Conservation (phyloP, 2,888 invertebrate species). For the Elmis aenea region DNA sequence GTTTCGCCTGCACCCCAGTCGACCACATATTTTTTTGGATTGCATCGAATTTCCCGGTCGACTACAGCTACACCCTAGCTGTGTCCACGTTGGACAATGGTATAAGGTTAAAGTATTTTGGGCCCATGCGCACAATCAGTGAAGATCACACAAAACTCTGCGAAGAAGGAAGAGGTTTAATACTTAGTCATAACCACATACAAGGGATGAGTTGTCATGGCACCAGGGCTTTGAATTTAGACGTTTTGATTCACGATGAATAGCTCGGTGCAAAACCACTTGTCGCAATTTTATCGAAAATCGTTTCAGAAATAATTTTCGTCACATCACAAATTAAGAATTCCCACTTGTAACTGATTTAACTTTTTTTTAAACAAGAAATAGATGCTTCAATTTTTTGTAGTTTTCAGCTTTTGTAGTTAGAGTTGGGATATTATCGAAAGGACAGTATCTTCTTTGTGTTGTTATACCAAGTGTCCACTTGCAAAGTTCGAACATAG, state of each 20-base stretch:
- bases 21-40: slow-evolving; percentile 41
- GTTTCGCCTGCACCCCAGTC: slow-evolving; percentile 9
- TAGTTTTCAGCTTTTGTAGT: too few relatives aligned
- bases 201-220: slow-evolving; percentile 36
- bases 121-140: slow-evolving; percentile 34
- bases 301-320: too few relatives aligned
- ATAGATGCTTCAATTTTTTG: too few relatives aligned
- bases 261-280: too few relatives aligned
- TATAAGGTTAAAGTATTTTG: slow-evolving; percentile 39
- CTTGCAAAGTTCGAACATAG: too few relatives aligned
- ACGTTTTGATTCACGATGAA: slow-evolving; percentile 36
- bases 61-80: slow-evolving; percentile 38
- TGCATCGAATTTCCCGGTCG: slow-evolving; percentile 35
- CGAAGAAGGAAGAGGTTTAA: slow-evolving; percentile 34
- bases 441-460: too few relatives aligned
- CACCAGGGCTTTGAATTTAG: slow-evolving; percentile 33
- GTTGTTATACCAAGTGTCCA: too few relatives aligned
- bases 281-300: too few relatives aligned
- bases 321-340: too few relatives aligned
- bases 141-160: slow-evolving; percentile 32
- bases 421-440: too few relatives aligned
- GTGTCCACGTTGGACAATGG: slow-evolving; percentile 36
- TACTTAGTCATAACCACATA: slow-evolving; percentile 34
- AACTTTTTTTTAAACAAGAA: too few relatives aligned
- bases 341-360: too few relatives aligned